Percentiles rank a stretch among this genome's conserved stretches.
phyloP scores from a whole-genome alignment of 2,888 invertebrate species.

The Corythucha ciliata region DNA sequence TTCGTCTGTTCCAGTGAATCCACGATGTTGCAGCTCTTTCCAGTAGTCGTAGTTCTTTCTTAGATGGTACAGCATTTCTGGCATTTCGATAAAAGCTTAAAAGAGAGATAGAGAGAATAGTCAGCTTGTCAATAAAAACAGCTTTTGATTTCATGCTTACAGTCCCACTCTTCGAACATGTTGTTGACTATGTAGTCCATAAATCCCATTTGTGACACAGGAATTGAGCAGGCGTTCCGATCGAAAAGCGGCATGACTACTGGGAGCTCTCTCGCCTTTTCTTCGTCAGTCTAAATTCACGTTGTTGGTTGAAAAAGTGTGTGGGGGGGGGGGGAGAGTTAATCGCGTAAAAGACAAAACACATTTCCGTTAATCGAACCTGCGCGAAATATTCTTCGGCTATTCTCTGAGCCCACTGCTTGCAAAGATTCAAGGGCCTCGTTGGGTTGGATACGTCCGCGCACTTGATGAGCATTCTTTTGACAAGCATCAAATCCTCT shows the following conservation, averaged over 20 bases:
- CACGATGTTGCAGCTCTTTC: conserved; percentile 54
- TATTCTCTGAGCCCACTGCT: conserved; percentile 91
- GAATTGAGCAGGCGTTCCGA: conserved; percentile 86
- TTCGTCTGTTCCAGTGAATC: conserved; percentile 32
- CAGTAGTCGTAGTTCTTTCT: conserved; percentile 81
- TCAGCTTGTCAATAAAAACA: too few species aligned
- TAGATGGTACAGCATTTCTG: conserved; percentile 76
- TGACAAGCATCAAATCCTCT: conserved; percentile 78
- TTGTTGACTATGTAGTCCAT: conserved; percentile 95
- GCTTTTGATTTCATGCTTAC: conserved; percentile 52
- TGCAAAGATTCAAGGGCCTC: conserved; percentile 68
- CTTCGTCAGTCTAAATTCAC: conserved; percentile 75
- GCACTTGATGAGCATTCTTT: conserved; percentile 96
- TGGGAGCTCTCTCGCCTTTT: conserved; percentile 76
- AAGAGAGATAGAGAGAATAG: conserved; percentile 33
- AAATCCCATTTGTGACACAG: conserved; percentile 95
- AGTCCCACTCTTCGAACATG: conserved; percentile 96
- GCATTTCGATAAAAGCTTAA: conserved; percentile 85
- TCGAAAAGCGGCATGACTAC: conserved; percentile 99
- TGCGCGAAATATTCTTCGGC: conserved; percentile 95
- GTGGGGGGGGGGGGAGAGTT: too few species aligned
- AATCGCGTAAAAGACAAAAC: too few species aligned
- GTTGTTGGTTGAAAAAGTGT: background rate
- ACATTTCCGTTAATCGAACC: too few species aligned
- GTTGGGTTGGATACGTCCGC: conserved; percentile 97